Base-by-base conservation (phyloP, 2,797 vertebrate species). In the Delichon dasypus region DNA sequence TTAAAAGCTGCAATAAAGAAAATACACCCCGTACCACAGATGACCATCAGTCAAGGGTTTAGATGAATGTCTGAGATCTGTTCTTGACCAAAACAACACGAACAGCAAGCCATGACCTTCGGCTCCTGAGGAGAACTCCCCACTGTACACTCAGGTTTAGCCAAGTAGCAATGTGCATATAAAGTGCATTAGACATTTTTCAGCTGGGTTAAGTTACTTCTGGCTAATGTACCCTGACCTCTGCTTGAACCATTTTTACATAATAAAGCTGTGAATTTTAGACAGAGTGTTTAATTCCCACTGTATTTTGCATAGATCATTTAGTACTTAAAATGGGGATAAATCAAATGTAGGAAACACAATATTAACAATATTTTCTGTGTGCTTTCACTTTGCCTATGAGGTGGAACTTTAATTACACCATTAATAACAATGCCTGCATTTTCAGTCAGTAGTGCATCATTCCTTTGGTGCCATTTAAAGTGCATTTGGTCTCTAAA, bases 371-470 rank as follows among this genome's bases (percentile, higher is more conserved):
- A 68, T 87, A 93, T 94, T 95, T 97, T 93, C 93, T 67, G n/a
- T 44, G 45, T 64, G 90, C 88, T 77, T 94, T 68, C 90, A 76
- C 75, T 96, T 94, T 94, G 93, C 73, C 91, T 96, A 94, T 90
- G 95, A 91, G 81, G 95, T 93, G 79, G 84, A 96, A 96, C 88
- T 82, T 97, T 97, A 98, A 97, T 98, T 97, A 95, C 65, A 94
- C 58, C 95, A 94, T 97, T 97, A 98, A 97, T 97, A 97, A 97
- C 16, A 54, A 93, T 91, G 89, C 66, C 92, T 89, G 85, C 84
- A 89, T 93, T 95, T 96, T 91, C 67, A 91, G 88, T 66, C 42
- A 48, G 73, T 50, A 92, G 82, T 87, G 80, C 67, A 94, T 91
- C 76, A 79, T 94, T 96, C 94, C 84, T 95, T 66, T 94, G 81